phyloP scores from a whole-genome alignment of 2,797 vertebrate species.

The Centroberyx gerrardi region DNA sequence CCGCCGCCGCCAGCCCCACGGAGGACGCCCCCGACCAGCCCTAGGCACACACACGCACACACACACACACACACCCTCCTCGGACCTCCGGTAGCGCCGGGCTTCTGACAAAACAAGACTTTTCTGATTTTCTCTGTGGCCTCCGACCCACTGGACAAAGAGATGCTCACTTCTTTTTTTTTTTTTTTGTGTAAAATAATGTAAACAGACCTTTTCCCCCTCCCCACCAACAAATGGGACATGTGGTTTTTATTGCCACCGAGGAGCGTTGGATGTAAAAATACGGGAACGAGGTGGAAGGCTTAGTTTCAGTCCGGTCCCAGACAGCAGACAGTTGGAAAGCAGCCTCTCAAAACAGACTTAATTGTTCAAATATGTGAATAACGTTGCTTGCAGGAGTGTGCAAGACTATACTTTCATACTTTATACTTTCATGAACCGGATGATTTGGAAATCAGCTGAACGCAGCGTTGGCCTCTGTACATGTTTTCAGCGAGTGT shows the following conservation, averaged over 20 bases:
- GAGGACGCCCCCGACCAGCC: constrained; percentile 59
- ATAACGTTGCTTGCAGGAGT: constrained; percentile 21
- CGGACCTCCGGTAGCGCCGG: no score
- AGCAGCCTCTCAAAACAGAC: constrained; percentile 46
- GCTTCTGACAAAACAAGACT: no score
- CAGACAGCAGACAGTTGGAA: constrained; percentile 33
- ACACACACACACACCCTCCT: no score
- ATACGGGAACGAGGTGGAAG: constrained; percentile 38
- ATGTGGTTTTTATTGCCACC: constrained; percentile 54
- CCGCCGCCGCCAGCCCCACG: constrained; percentile 75
- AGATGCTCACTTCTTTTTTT: background rate
- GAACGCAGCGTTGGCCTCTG: constrained; percentile 4
- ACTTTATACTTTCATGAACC: background rate
- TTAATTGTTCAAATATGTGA: constrained; percentile 10
- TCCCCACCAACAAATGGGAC: constrained; percentile 2
- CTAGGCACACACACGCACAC: no score
- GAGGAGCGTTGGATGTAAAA: constrained; percentile 16
- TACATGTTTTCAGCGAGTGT: constrained; percentile 7
- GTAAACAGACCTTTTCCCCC: constrained; percentile 20
- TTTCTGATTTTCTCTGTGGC: no score
- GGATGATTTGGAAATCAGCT: constrained; percentile 6
- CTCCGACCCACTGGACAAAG: constrained; percentile 2
- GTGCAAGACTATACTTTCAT: constrained; percentile 23
- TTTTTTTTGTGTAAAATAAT: constrained; percentile 57
- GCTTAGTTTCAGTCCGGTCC: constrained; percentile 44